Percentiles rank a stretch among this genome's conserved stretches.
These are phyloP conservation scores for Papilio elwesi DNA, from an alignment of 2,888 invertebrate genomes.

Conservation along the genomic window DNA sequence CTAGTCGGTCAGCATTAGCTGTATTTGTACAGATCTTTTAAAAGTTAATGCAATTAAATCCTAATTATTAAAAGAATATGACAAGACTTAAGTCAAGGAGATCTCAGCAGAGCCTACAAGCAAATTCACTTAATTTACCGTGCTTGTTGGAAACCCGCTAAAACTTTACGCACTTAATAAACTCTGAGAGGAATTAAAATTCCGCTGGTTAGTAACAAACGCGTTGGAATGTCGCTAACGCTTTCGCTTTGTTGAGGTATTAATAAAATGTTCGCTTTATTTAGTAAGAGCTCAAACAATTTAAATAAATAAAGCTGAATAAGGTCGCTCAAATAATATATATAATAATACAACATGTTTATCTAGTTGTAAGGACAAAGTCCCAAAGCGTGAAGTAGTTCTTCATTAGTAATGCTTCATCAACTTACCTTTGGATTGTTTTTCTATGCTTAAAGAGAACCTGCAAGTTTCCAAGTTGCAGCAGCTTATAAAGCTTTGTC, in stretches of 20 bases:
- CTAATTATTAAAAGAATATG: conserved; percentile 65
- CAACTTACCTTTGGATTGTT: neutral
- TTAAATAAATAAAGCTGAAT: neutral
- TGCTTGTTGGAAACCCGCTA: conserved; percentile 67
- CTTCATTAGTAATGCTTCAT: no score
- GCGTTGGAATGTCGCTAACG: conserved; percentile 76
- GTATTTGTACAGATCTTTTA: neutral
- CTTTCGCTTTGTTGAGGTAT: conserved; percentile 69
- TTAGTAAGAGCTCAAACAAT: conserved; percentile 26
- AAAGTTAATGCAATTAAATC: conserved; percentile 50
- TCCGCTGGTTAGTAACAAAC: conserved; percentile 80
- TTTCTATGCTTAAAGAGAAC: neutral
- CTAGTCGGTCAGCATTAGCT: conserved; percentile 9
- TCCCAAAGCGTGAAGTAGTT: no score
- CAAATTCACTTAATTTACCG: conserved; percentile 79
- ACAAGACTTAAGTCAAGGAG: conserved; percentile 64
- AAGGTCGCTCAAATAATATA: neutral
- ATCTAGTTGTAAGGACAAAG: no score
- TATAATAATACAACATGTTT: conserved; percentile 6
- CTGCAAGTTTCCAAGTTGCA: neutral
- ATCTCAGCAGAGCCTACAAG: conserved; percentile 61
- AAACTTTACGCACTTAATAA: conserved; percentile 84
- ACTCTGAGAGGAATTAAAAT: conserved; percentile 81
- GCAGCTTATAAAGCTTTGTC: neutral
- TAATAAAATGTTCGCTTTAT: conserved; percentile 71